phyloP scores from a whole-genome alignment of 2,797 vertebrate species.

The Sebastes taczanowskii region DNA sequence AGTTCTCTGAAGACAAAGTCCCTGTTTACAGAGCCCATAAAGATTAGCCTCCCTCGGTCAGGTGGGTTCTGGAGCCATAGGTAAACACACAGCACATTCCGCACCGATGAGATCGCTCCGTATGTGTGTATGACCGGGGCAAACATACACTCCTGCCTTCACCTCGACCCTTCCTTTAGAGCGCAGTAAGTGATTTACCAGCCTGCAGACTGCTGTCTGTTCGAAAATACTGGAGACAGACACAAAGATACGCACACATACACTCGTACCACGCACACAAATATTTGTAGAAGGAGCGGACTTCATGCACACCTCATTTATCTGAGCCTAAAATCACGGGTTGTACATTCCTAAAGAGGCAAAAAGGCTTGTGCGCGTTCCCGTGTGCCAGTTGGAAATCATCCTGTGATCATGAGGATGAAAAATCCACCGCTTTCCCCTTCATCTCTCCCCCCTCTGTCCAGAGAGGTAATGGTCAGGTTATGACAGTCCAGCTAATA shows the following conservation, averaged over 20 bases:
- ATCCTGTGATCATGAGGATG: slow-evolving; percentile 72
- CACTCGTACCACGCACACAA: slow-evolving; percentile 58
- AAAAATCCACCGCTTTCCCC: slow-evolving; percentile 56
- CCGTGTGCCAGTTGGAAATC: slow-evolving; percentile 64
- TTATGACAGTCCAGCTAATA: slow-evolving; percentile 61
- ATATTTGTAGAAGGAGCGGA: slow-evolving; percentile 82
- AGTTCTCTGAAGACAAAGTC: slow-evolving; percentile 83
- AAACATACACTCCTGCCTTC: slow-evolving; percentile 84
- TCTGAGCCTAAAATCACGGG: slow-evolving; percentile 69
- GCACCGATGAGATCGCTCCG: slow-evolving; percentile 81
- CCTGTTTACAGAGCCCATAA: slow-evolving; percentile 86
- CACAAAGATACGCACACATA: slow-evolving; percentile 63
- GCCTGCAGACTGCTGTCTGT: slow-evolving; percentile 76
- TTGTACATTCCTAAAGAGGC: slow-evolving; percentile 72
- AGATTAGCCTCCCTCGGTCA: slow-evolving; percentile 85
- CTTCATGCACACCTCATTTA: slow-evolving; percentile 81
- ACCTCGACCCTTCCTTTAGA: slow-evolving; percentile 77
- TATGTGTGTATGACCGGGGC: slow-evolving; percentile 79
- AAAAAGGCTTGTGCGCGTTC: slow-evolving; percentile 20
- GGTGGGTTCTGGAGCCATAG: slow-evolving; percentile 84
- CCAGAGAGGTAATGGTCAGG: slow-evolving; percentile 65
- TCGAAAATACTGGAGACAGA: slow-evolving; percentile 74
- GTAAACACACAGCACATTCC: slow-evolving; percentile 85
- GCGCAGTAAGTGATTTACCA: slow-evolving; percentile 86
- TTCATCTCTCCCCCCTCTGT: slow-evolving; percentile 49